Evolutionary conservation across 2,888 invertebrate genomes (phyloP).

Genomic region (Amblyjoppa fuscipennis): DNA sequence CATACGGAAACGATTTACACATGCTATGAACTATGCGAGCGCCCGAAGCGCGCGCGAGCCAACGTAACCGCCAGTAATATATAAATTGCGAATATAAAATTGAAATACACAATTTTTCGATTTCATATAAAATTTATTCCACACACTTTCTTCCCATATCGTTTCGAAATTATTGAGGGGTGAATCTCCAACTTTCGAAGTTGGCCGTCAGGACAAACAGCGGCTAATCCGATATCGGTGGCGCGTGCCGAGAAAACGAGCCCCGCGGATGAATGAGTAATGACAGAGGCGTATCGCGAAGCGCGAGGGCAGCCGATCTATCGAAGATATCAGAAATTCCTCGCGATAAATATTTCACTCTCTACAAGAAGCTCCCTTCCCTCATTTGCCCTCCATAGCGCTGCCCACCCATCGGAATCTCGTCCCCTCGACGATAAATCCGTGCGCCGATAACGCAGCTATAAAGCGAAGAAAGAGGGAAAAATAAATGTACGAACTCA

Average conservation of each 20-base stretch:
- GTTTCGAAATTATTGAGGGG: neutral
- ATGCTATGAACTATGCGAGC: too few species aligned
- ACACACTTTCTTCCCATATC: neutral
- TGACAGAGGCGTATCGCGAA: slow-evolving; percentile 24
- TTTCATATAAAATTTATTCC: too few species aligned
- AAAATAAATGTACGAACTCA: slow-evolving; percentile 53
- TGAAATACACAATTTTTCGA: too few species aligned
- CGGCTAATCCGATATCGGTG: slow-evolving; percentile 22
- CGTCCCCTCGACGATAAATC: slow-evolving; percentile 70
- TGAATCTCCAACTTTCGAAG: neutral
- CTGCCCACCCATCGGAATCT: slow-evolving; percentile 59
- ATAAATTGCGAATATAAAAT: too few species aligned
- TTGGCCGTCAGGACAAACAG: slow-evolving; percentile 12
- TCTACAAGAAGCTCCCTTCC: slow-evolving; percentile 37
- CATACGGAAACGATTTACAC: too few species aligned
- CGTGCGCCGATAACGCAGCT: slow-evolving; percentile 53
- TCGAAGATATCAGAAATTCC: slow-evolving; percentile 68
- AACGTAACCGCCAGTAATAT: too few species aligned
- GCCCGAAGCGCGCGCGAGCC: too few species aligned
- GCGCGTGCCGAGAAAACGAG: slow-evolving; percentile 27
- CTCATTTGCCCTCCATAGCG: slow-evolving; percentile 16
- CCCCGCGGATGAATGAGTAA: slow-evolving; percentile 5
- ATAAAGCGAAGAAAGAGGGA: slow-evolving; percentile 36
- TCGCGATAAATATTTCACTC: slow-evolving; percentile 71
- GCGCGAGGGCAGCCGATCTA: slow-evolving; percentile 30